Evolutionary conservation across 1,140 invertebrate species (phyloP).

Genomic region (Cepaea nemoralis): DNA sequence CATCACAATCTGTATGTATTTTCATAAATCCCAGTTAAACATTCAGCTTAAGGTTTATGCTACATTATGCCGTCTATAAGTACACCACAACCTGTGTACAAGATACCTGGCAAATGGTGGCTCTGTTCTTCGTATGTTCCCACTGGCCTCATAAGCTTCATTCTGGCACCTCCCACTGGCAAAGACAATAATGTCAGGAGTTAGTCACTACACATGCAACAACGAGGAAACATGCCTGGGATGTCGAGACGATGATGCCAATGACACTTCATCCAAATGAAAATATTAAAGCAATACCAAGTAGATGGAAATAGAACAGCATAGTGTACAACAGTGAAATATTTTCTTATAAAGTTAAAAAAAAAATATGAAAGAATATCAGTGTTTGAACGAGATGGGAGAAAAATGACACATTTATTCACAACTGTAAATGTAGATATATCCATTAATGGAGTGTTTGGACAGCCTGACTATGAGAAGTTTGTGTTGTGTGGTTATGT

Average conservation of each 20-base stretch:
- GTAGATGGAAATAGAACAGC: neutral
- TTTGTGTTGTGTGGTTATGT: no score
- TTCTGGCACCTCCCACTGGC: slow-evolving; percentile 66
- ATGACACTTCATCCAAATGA: neutral
- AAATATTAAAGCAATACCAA: neutral
- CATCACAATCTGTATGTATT: no score
- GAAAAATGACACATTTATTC: no score
- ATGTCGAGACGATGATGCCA: neutral
- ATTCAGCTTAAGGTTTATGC: no score
- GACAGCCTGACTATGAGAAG: no score
- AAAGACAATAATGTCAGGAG: slow-evolving; percentile 33
- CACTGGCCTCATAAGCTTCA: slow-evolving; percentile 64
- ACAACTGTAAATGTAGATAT: no score
- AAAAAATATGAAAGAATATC: no score
- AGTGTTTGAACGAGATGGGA: no score
- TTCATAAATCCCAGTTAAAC: no score
- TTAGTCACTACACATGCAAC: slow-evolving; percentile 14
- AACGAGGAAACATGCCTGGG: neutral
- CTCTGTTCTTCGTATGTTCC: slow-evolving; percentile 63
- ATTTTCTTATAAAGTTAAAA: no score
- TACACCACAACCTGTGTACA: neutral
- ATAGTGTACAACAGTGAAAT: neutral
- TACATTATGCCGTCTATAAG: no score
- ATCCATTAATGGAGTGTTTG: no score
- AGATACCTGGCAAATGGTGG: slow-evolving; percentile 53